A percentile compares a stretch with the other conserved stretches of the same genome.
These are phyloP conservation scores for Agelas oroides DNA, from an alignment of 37 sponge, comb jelly and placozoan genomes.

Conservation along the genomic window DNA sequence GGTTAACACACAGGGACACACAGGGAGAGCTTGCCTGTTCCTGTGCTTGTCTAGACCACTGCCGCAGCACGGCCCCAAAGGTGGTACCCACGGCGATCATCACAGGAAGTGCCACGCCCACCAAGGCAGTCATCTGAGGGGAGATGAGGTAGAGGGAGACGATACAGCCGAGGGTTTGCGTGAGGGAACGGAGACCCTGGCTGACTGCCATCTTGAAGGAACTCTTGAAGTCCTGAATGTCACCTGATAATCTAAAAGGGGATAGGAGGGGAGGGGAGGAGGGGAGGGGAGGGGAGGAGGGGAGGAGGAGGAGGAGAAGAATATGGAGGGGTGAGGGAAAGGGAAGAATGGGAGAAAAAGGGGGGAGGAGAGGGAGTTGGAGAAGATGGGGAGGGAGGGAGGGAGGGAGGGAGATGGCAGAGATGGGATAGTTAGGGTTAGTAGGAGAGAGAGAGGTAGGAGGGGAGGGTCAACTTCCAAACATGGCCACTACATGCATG, in stretches of 20 bases:
- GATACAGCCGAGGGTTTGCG: conserved; percentile 86
- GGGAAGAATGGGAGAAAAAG: too few species aligned
- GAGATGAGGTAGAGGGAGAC: conserved; percentile 87
- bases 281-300: too few species aligned
- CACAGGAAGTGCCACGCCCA: conserved; percentile 67
- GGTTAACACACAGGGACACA: too few species aligned
- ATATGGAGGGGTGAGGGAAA: too few species aligned
- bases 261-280: too few species aligned
- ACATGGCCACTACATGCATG: too few species aligned
- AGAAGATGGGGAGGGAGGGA: too few species aligned
- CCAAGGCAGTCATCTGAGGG: conserved; percentile 79
- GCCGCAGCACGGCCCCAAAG: conserved; percentile 75
- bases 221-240: conserved; percentile 97
- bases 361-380: too few species aligned
- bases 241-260: conserved; percentile 86
- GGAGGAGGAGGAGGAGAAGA: too few species aligned
- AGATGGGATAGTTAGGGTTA: too few species aligned
- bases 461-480: too few species aligned
- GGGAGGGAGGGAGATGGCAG: too few species aligned
- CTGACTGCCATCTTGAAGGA: conserved; percentile 88
- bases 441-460: background rate
- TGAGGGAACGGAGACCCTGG: conserved; percentile 75
- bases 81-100: conserved; percentile 83
- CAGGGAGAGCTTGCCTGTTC: conserved; percentile 72
- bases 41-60: conserved; percentile 86